Percentiles rank a stretch among this genome's conserved stretches.
phyloP scores from a whole-genome alignment of 2,888 invertebrate genomes.

The Dryobota labecula region DNA sequence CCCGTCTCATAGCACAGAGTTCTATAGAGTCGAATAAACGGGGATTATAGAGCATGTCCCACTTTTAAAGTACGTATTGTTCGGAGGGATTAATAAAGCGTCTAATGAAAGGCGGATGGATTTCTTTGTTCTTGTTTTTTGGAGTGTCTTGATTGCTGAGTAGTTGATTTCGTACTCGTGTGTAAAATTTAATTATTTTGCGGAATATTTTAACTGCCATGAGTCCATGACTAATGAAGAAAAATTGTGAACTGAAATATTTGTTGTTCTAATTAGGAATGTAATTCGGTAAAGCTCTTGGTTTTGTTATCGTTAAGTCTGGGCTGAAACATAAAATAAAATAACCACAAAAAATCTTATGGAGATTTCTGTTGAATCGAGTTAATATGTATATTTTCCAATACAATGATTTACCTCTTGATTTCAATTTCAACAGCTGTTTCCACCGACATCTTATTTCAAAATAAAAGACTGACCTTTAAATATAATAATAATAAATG shows the following conservation, averaged over 20 bases:
- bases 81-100: conserved; percentile 62
- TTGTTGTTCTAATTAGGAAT: neutral
- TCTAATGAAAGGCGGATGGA: conserved; percentile 59
- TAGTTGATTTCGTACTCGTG: conserved; percentile 27
- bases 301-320: neutral
- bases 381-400: too few relatives aligned
- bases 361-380: too few relatives aligned
- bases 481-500: too few relatives aligned
- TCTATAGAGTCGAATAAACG: conserved; percentile 65
- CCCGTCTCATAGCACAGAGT: conserved; percentile 66
- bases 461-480: conserved; percentile 19
- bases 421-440: conserved; percentile 30
- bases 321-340: neutral
- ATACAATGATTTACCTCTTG: conserved; percentile 3
- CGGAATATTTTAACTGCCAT: neutral
- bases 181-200: conserved; percentile 14
- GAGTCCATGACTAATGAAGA: neutral
- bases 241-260: neutral
- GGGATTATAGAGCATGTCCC: conserved; percentile 68
- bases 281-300: too few relatives aligned
- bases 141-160: conserved; percentile 20
- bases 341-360: neutral
- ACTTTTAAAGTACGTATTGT: conserved; percentile 68
- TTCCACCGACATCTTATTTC: conserved; percentile 23
- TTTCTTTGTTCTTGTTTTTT: conserved; percentile 54